These are phyloP conservation scores for Hyphantria cunea DNA, from an alignment of 1,140 invertebrate species.

Conservation along the genomic window DNA sequence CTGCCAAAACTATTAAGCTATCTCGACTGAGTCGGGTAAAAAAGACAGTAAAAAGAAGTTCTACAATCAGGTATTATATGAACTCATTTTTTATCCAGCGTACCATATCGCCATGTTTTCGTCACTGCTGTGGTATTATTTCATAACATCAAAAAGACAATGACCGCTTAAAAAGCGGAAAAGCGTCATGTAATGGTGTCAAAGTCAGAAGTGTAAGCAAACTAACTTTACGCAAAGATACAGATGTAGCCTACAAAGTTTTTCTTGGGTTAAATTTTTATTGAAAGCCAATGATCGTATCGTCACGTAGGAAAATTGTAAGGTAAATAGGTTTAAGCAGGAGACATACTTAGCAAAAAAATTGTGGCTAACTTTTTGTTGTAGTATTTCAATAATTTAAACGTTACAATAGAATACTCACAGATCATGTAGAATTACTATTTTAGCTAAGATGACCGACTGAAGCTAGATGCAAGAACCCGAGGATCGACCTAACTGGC, in stretches of 20 bases:
- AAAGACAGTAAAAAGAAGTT: too few relatives aligned
- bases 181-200: slow-evolving; percentile 19
- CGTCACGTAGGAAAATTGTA: slow-evolving; percentile 55
- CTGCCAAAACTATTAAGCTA: too few relatives aligned
- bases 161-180: slow-evolving; percentile 12
- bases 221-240: slow-evolving; percentile 7
- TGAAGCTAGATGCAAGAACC: too few relatives aligned
- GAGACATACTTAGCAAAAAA: background rate
- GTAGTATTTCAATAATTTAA: too few relatives aligned
- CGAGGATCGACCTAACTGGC: too few relatives aligned
- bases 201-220: slow-evolving; percentile 27
- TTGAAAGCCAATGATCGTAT: slow-evolving; percentile 44
- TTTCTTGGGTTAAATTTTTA: slow-evolving; percentile 51
- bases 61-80: too few relatives aligned
- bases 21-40: too few relatives aligned
- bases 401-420: too few relatives aligned
- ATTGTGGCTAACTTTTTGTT: too few relatives aligned
- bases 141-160: slow-evolving; percentile 10
- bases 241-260: slow-evolving; percentile 31
- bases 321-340: slow-evolving; percentile 1
- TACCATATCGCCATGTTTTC: background rate
- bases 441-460: too few relatives aligned
- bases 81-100: too few relatives aligned
- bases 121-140: slow-evolving; percentile 1
- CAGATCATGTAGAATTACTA: too few relatives aligned